Conservation (phyloP, 2,113 vertebrate species). For the Ochotona curzoniae region DNA sequence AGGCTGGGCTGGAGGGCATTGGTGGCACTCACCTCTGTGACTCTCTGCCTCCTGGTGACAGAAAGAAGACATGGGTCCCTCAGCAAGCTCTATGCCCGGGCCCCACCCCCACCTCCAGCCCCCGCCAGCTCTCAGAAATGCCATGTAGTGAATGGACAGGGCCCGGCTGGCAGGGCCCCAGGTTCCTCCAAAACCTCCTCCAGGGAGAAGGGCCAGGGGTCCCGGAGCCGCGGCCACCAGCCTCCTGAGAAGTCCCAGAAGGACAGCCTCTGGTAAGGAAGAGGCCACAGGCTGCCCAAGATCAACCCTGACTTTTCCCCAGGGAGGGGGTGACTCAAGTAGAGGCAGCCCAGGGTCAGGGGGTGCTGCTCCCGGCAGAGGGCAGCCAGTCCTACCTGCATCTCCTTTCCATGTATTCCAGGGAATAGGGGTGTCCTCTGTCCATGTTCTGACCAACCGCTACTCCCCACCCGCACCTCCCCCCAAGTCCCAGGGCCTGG, state of each 20-base stretch:
- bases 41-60: conserved; percentile 77
- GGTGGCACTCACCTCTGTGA: conserved; percentile 55
- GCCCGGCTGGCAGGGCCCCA: conserved; percentile 80
- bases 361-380: neutral
- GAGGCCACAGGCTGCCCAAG: conserved; percentile 38
- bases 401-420: neutral
- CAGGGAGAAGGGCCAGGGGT: conserved; percentile 85
- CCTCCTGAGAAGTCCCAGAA: conserved; percentile 91
- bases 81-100: conserved; percentile 90
- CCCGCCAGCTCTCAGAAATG: conserved; percentile 88
- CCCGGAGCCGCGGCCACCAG: conserved; percentile 83
- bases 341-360: neutral
- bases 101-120: conserved; percentile 87
- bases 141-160: conserved; percentile 88
- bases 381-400: neutral
- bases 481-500: conserved; percentile 37
- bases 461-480: neutral
- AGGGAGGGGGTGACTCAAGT: neutral
- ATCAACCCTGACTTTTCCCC: neutral
- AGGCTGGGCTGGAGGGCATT: neutral
- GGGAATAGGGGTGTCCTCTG: conserved; percentile 29
- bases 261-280: conserved; percentile 91
- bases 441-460: neutral
- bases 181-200: conserved; percentile 84
- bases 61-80: conserved; percentile 93